Base-by-base conservation (phyloP, 2,113 vertebrate genomes). In the Semicossyphus pulcher region DNA sequence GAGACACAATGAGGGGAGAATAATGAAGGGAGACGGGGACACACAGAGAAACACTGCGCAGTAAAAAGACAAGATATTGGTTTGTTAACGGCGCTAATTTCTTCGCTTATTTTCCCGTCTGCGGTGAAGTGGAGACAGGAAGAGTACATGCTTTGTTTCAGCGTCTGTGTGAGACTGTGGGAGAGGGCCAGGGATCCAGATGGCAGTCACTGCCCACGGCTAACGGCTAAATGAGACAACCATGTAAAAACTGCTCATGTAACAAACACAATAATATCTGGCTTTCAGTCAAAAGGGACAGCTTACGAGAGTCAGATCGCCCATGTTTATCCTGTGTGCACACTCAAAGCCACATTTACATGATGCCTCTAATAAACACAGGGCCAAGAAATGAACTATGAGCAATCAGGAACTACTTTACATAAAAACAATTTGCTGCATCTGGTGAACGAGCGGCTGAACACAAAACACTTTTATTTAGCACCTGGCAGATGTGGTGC, bases 161-260 rank as follows among this genome's bases (percentile, higher is more conserved):
- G 20, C 39, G 49, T 70, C 72, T 57, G 62, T 80, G 72, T 84
- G 60, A 64, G 82, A 78, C 75, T 54, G 69, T 49, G 47, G 61
- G 53, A 75, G 66, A 52, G 18, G 72, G 74, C 78, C 82, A 64
- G 48, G 60, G 45, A 74, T 86, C 77, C 91, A 93, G 91, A 92
- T 90, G 91, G 87, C 66, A 49, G 23, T 49, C 68, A 18, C 79
- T 42, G 80, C 88, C 90, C 83, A 82, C 66, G 63, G 90, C 81
- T 61, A 79, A 70, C 56, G 28, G 73, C 64, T 84, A 86, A 92
- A 88, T 60, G 72, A 88, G 85, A 82, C 39, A 26, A 62, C 70
- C 11, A 47, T 77, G 79, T 48, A 73, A 68, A 86, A 89, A 80
- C 28, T 41, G 69, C 81, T 89, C 83, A 67, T 76, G 81, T 84